These are phyloP conservation scores for Amiota mariae DNA, from an alignment of 2,888 invertebrate genomes.

Conservation along the genomic window DNA sequence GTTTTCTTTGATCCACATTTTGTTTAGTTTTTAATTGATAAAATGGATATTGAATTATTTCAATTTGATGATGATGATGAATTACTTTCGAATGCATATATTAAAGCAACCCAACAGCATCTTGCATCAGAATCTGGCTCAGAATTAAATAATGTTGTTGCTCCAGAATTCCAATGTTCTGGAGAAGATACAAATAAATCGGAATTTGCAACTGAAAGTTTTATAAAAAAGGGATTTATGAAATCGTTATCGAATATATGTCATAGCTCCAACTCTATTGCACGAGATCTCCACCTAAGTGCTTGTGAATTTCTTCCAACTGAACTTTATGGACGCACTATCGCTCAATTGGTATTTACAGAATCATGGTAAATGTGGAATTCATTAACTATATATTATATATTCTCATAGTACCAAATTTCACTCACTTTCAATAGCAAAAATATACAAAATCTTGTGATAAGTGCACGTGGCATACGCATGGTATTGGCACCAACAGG, in stretches of 20 bases:
- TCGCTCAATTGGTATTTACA: conserved; percentile 55
- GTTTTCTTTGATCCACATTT: background rate
- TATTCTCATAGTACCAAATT: background rate
- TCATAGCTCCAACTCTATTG: conserved; percentile 32
- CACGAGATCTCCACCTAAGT: conserved; percentile 46
- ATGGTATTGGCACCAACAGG: background rate
- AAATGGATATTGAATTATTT: conserved; percentile 73
- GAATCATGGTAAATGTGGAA: conserved; percentile 62
- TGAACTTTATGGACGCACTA: conserved; percentile 52
- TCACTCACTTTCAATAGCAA: conserved; percentile 52
- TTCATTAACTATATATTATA: background rate
- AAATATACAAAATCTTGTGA: conserved; percentile 64
- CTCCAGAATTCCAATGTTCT: conserved; percentile 68
- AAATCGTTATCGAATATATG: conserved; percentile 35
- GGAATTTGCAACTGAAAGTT: conserved; percentile 60
- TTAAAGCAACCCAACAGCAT: conserved; percentile 60
- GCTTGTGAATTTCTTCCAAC: conserved; percentile 56
- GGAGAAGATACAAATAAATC: conserved; percentile 64
- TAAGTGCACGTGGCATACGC: conserved; percentile 53
- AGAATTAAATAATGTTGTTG: conserved; percentile 39
- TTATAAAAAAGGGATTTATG: conserved; percentile 62
- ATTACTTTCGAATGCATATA: conserved; percentile 60
- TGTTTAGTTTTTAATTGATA: no score
- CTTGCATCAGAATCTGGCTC: conserved; percentile 13
- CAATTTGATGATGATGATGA: conserved; percentile 72